phyloP scores from a whole-genome alignment of 2,113 vertebrate species.

The Pundamilia nyererei region DNA sequence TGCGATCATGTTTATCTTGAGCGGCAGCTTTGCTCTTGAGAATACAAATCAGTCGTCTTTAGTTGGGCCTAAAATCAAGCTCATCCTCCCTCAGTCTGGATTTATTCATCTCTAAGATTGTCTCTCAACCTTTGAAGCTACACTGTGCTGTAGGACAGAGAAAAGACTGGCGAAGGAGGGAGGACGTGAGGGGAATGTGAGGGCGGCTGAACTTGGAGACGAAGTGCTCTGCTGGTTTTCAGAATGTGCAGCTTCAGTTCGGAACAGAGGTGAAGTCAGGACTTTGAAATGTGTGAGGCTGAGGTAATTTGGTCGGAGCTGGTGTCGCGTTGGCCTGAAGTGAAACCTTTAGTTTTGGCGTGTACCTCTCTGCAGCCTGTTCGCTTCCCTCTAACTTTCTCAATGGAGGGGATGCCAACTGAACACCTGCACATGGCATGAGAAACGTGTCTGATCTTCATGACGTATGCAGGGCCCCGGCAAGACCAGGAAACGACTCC shows the following conservation, averaged over 20 bases:
- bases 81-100: conserved; percentile 29
- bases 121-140: conserved; percentile 29
- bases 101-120: conserved; percentile 29
- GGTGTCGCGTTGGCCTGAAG: not conserved
- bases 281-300: not conserved
- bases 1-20: not conserved
- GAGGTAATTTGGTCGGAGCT: not conserved
- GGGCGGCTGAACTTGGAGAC: not conserved
- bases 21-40: not conserved
- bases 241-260: not conserved
- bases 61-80: conserved; percentile 38
- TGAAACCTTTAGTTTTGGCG: not conserved
- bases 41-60: too few species aligned
- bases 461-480: conserved; percentile 31
- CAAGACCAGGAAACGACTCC: conserved; percentile 27
- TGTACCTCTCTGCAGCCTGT: not conserved
- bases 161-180: conserved; percentile 15
- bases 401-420: not conserved
- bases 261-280: not conserved
- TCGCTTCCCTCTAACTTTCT: conserved; percentile 2
- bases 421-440: conserved; percentile 19
- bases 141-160: conserved; percentile 23
- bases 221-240: not conserved
- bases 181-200: conserved; percentile 47
- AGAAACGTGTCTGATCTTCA: conserved; percentile 15